Conservation (phyloP, 2,888 invertebrate genomes). For the Diadromus collaris region DNA sequence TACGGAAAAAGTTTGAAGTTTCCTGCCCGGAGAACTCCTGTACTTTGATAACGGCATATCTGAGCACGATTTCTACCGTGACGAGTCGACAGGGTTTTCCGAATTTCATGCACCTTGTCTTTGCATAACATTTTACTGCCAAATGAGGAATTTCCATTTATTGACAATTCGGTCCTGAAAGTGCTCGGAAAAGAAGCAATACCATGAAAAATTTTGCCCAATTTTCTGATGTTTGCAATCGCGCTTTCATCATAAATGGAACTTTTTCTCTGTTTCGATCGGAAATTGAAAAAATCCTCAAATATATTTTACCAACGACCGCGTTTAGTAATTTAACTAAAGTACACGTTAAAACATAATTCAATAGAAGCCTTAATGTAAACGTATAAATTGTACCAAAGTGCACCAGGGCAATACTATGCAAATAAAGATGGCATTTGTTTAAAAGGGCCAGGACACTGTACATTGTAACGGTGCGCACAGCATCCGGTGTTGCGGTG, state of each 20-base stretch:
- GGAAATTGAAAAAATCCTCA: constrained; percentile 23
- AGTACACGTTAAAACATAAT: constrained; percentile 49
- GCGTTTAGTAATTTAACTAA: constrained; percentile 46
- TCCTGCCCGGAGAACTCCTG: not conserved
- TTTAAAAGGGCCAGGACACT: constrained; percentile 5
- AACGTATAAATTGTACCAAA: constrained; percentile 28
- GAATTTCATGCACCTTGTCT: not conserved
- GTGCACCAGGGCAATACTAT: constrained; percentile 10
- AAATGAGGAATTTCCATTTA: constrained; percentile 13
- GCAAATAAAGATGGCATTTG: constrained; percentile 10
- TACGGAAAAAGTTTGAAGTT: not conserved
- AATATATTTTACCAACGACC: constrained; percentile 21
- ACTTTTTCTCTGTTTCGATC: constrained; percentile 13
- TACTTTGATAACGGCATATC: not conserved
- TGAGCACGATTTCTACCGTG: not conserved
- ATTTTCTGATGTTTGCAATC: constrained; percentile 48
- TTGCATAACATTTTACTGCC: not conserved
- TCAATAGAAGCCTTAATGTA: constrained; percentile 33
- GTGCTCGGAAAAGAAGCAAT: constrained; percentile 19
- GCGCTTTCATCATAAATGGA: constrained; percentile 30
- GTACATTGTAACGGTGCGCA: constrained; percentile 16
- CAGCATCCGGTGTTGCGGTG: not conserved
- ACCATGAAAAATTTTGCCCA: constrained; percentile 43
- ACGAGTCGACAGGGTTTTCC: not conserved
- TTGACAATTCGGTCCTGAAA: constrained; percentile 16